These are phyloP conservation scores for Phataginus tetradactyla DNA, from an alignment of 2,797 vertebrate genomes.

Conservation along the genomic window DNA sequence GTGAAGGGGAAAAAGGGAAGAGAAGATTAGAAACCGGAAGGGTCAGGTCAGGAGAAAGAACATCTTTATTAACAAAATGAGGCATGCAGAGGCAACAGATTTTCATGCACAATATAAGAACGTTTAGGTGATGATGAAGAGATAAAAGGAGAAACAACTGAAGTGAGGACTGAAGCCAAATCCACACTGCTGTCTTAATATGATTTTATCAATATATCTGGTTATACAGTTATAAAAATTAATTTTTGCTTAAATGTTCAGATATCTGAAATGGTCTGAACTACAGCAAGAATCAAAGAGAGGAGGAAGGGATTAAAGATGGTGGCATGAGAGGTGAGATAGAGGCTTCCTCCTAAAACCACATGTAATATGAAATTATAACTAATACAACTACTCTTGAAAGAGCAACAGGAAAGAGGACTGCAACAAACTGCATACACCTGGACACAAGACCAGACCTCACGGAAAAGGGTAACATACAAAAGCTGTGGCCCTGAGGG, in stretches of 20 bases:
- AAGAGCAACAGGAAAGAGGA: too few species aligned
- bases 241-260: slow-evolving; percentile 40
- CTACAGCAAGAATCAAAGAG: slow-evolving; percentile 10
- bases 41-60: background rate
- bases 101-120: background rate
- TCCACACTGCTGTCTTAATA: background rate
- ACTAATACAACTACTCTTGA: too few species aligned
- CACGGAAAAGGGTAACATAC: too few species aligned
- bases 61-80: background rate
- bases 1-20: too few species aligned
- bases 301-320: too few species aligned
- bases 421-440: too few species aligned
- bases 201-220: background rate
- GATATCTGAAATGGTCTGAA: background rate
- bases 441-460: too few species aligned
- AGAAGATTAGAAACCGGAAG: background rate
- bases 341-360: too few species aligned
- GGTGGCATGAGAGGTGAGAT: too few species aligned
- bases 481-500: too few species aligned
- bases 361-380: too few species aligned
- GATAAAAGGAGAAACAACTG: background rate
- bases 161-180: background rate
- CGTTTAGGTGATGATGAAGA: background rate
- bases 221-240: background rate
- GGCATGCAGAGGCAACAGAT: background rate